phyloP scores from a whole-genome alignment of 2,113 vertebrate species.

The Daphoenositta chrysoptera region DNA sequence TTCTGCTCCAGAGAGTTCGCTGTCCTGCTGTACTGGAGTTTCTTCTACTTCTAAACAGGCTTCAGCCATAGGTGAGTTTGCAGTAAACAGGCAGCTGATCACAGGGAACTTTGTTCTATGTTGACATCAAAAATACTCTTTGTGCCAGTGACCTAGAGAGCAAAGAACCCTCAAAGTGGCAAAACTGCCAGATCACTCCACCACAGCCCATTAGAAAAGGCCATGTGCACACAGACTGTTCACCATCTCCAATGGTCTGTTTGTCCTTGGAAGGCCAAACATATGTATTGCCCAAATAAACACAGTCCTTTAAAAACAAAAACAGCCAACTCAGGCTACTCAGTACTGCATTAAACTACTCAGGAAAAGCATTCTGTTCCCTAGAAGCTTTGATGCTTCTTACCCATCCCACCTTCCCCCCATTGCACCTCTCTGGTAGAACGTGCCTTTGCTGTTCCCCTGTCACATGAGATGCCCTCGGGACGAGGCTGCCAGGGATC shows the following conservation, averaged over 20 bases:
- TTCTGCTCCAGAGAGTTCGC: background rate
- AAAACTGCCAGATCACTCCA: background rate
- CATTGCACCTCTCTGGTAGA: background rate
- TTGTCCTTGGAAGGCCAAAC: background rate
- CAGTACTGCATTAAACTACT: background rate
- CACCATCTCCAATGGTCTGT: background rate
- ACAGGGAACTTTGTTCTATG: constrained; percentile 41
- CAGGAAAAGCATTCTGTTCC: background rate
- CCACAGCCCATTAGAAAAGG: background rate
- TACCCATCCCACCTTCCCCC: background rate
- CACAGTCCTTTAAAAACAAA: background rate
- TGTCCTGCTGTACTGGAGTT: background rate
- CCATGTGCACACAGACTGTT: background rate
- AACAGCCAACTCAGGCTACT: background rate
- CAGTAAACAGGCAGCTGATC: constrained; percentile 24
- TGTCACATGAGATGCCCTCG: rapidly evolving
- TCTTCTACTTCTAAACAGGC: background rate
- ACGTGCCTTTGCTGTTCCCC: background rate
- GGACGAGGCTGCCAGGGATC: background rate
- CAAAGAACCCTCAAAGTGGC: background rate
- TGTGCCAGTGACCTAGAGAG: background rate
- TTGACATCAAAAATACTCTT: constrained; percentile 19
- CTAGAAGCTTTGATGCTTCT: background rate
- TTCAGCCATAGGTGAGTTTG: background rate
- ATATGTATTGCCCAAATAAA: background rate